Percentiles rank a stretch among this genome's conserved stretches.
Conservation (phyloP, 2,888 invertebrate genomes). For the Drosophila rubida region DNA sequence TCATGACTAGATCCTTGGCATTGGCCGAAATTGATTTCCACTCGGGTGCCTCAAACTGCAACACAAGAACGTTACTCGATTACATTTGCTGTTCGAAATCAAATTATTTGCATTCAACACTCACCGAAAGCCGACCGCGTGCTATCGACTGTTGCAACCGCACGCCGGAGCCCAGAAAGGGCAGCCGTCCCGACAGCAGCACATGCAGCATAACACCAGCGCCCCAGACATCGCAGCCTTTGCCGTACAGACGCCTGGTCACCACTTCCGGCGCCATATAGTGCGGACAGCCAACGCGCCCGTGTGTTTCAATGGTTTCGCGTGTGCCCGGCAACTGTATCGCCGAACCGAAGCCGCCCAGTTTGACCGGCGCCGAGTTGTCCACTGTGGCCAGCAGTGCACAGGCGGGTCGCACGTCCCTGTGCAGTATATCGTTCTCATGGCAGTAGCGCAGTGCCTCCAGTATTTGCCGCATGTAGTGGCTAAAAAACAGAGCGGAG, state of each 20-base stretch:
- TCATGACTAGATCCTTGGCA: constrained; percentile 97
- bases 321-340: constrained; percentile 94
- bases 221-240: constrained; percentile 99
- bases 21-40: constrained; percentile 97
- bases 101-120: constrained; percentile 40
- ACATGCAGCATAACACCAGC: constrained; percentile 97
- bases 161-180: constrained; percentile 97
- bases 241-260: constrained; percentile 94
- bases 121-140: constrained; percentile 92
- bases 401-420: constrained; percentile 99
- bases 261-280: constrained; percentile 99
- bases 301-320: constrained; percentile 87
- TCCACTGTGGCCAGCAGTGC: constrained; percentile 97
- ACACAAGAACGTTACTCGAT: constrained; percentile 5
- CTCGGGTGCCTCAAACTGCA: constrained; percentile 93
- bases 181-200: constrained; percentile 96
- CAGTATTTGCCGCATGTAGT: constrained; percentile 99
- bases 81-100: not conserved
- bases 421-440: constrained; percentile 98
- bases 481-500: constrained; percentile 86
- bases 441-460: constrained; percentile 99
- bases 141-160: constrained; percentile 96
- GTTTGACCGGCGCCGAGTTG: constrained; percentile 98
- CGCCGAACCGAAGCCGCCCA: constrained; percentile 98
- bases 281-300: constrained; percentile 97